These are phyloP conservation scores for Chrysochloris asiatica DNA, from an alignment of 2,113 vertebrate species.

Conservation along the genomic window DNA sequence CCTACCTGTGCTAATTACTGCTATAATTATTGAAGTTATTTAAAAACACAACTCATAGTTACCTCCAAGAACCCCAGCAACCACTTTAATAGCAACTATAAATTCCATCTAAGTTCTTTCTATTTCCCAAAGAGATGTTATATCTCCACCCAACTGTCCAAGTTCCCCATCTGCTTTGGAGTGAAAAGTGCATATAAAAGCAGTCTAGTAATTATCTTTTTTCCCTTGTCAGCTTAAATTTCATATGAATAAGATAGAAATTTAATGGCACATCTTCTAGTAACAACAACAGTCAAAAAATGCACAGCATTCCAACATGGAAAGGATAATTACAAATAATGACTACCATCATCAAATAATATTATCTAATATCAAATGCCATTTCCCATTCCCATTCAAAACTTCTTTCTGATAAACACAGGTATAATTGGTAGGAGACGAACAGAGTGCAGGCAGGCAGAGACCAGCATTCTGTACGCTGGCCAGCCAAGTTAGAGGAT, in stretches of 20 bases:
- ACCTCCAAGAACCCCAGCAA: conserved; percentile 52
- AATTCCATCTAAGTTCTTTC: conserved; percentile 37
- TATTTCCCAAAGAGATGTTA: conserved; percentile 48
- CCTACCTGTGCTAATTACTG: conserved; percentile 74
- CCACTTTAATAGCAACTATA: conserved; percentile 69
- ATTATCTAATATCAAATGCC: conserved; percentile 1
- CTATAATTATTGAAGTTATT: conserved; percentile 72
- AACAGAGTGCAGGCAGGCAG: background rate
- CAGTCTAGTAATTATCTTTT: conserved; percentile 66
- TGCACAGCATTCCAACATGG: conserved; percentile 14
- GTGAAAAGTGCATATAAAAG: conserved; percentile 63
- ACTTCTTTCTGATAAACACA: conserved; percentile 8
- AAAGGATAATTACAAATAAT: conserved; percentile 59
- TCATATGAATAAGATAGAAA: conserved; percentile 52
- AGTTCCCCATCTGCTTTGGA: conserved; percentile 47
- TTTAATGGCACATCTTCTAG: conserved; percentile 50
- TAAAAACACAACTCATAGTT: conserved; percentile 70
- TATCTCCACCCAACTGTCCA: background rate
- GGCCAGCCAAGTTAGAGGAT: background rate
- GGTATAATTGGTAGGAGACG: background rate
- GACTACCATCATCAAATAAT: conserved; percentile 30
- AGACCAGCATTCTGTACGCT: background rate
- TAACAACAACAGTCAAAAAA: conserved; percentile 45
- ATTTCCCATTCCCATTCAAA: conserved; percentile 4
- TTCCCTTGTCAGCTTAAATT: conserved; percentile 71